Conservation (phyloP, 2,797 vertebrate species). For the Setipinna tenuifilis region DNA sequence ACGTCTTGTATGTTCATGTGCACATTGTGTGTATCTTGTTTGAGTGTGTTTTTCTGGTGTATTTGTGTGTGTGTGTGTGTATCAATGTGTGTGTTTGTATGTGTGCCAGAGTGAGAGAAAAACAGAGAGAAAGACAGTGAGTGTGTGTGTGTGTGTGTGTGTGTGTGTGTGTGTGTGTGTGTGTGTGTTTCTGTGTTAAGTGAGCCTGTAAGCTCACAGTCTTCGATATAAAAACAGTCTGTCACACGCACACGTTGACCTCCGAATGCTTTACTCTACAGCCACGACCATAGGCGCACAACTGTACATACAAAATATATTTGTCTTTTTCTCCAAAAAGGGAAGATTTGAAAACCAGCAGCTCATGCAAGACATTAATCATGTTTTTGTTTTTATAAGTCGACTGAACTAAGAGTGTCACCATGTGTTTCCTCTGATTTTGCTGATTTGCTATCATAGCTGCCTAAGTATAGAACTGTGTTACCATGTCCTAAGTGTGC, state of each 20-base stretch:
- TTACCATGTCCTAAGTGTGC: neutral
- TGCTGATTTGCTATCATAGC: conserved; percentile 22
- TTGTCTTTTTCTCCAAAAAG: conserved; percentile 28
- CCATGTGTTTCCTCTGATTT: conserved; percentile 29
- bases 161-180: neutral
- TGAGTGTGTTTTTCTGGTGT: neutral
- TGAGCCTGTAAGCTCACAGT: neutral
- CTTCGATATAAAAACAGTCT: conserved; percentile 13
- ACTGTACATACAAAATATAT: conserved; percentile 34
- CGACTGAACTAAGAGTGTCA: conserved; percentile 5
- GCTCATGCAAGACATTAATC: conserved; percentile 31
- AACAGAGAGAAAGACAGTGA: too few species aligned
- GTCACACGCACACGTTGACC: conserved; percentile 34
- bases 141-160: neutral
- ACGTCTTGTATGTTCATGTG: neutral
- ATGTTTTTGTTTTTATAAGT: conserved; percentile 42
- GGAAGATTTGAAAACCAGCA: conserved; percentile 40
- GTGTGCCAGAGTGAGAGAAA: neutral
- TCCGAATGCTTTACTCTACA: conserved; percentile 40
- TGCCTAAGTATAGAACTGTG: neutral
- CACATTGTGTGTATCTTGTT: neutral
- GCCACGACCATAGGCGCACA: conserved; percentile 38
- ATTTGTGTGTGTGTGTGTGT: neutral
- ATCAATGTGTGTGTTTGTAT: neutral
- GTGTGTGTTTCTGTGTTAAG: neutral